These are phyloP conservation scores for Pipistrellus pygmaeus DNA, from an alignment of 2,797 vertebrate species.

Conservation along the genomic window DNA sequence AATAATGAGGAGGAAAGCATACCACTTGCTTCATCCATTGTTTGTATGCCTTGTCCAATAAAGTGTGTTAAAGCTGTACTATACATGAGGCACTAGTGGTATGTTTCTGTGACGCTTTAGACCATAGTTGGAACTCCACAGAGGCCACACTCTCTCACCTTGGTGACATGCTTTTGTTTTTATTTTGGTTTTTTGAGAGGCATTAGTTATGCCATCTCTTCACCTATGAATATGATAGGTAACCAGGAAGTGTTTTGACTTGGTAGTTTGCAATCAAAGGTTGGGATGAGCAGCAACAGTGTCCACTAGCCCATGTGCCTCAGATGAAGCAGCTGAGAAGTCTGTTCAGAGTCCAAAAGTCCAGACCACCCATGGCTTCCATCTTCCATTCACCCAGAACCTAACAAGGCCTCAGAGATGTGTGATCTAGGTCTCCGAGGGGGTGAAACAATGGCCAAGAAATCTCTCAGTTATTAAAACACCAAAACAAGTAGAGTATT, in stretches of 20 bases:
- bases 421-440: neutral
- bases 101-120: neutral
- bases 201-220: neutral
- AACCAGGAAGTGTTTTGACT: neutral
- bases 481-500: neutral
- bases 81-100: neutral
- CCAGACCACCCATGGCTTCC: neutral
- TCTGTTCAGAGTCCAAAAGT: neutral
- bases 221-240: neutral
- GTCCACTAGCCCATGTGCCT: neutral
- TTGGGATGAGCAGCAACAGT: neutral
- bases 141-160: neutral
- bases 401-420: neutral
- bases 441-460: neutral
- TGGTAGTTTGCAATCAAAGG: neutral
- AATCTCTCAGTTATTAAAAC: neutral
- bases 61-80: neutral
- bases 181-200: neutral
- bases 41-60: neutral
- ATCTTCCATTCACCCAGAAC: neutral
- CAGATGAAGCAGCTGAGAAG: neutral
- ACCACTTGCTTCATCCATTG: fast-evolving
- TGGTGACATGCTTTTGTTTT: neutral
- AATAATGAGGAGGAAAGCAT: neutral
- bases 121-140: neutral